These are phyloP conservation scores for Hydrophis major DNA, from an alignment of 2,797 vertebrate species.

Conservation along the genomic window DNA sequence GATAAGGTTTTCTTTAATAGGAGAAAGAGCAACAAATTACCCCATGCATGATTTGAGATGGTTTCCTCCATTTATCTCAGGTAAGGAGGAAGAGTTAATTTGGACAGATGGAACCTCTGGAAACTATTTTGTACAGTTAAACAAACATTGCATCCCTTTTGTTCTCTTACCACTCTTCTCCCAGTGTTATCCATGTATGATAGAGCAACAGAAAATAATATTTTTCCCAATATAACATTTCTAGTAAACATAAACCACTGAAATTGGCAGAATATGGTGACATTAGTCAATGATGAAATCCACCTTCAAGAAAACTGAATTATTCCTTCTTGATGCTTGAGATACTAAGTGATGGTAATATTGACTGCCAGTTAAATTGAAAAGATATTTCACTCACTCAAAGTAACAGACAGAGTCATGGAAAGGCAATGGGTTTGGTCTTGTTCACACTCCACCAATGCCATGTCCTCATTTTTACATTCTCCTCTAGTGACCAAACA, in stretches of 20 bases:
- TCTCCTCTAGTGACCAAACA: background rate
- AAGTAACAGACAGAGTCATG: rapidly evolving
- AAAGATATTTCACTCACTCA: background rate
- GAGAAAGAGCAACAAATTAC: background rate
- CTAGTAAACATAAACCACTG: too few relatives aligned
- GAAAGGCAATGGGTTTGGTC: background rate
- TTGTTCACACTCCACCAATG: background rate
- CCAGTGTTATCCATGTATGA: background rate
- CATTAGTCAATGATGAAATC: background rate
- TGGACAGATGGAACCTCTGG: background rate
- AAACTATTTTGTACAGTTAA: background rate
- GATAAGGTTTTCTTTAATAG: background rate
- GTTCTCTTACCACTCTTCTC: background rate
- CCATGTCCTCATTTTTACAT: background rate
- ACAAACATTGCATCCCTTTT: background rate
- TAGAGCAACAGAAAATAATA: too few relatives aligned
- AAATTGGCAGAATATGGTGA: too few relatives aligned
- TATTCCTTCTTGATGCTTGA: background rate
- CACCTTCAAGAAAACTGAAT: background rate
- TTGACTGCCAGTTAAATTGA: background rate
- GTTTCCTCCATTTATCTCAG: background rate
- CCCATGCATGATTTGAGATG: background rate
- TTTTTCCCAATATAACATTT: too few relatives aligned
- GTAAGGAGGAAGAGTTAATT: background rate
- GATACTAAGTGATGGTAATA: background rate